Conservation (phyloP, 23 tunicate species). For the Oikopleura albicans region DNA sequence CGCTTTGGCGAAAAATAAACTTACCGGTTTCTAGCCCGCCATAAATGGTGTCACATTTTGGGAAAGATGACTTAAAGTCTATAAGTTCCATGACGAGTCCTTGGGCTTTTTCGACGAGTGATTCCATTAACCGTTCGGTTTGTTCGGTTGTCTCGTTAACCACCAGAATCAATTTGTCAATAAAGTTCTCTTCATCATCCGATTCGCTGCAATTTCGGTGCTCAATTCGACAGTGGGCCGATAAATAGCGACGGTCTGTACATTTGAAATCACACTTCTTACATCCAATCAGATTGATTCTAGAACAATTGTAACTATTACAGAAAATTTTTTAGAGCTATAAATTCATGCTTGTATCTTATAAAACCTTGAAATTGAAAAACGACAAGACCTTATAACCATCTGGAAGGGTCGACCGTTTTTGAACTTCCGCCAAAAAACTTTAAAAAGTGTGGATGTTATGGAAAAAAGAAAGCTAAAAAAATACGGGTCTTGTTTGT, state of each 20-base stretch:
- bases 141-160: background rate
- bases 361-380: too few relatives aligned
- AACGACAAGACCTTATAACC: too few relatives aligned
- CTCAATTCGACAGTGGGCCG: background rate
- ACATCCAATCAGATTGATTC: slow-evolving; percentile 9
- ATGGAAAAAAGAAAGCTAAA: too few relatives aligned
- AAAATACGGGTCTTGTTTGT: too few relatives aligned
- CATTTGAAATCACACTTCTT: background rate
- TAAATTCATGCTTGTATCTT: too few relatives aligned
- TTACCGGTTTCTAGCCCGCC: background rate
- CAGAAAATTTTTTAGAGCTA: too few relatives aligned
- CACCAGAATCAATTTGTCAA: background rate
- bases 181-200: background rate
- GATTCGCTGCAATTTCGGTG: background rate
- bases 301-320: too few relatives aligned
- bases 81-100: background rate
- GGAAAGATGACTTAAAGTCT: background rate
- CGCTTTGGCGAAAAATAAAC: too few relatives aligned
- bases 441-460: too few relatives aligned
- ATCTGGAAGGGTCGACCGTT: too few relatives aligned
- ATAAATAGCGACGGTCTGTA: background rate
- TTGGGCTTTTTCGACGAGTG: background rate
- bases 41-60: slow-evolving; percentile 11
- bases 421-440: too few relatives aligned
- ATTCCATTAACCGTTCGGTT: background rate